phyloP scores from a whole-genome alignment of 2,888 invertebrate genomes.

The Agapostemon virescens region DNA sequence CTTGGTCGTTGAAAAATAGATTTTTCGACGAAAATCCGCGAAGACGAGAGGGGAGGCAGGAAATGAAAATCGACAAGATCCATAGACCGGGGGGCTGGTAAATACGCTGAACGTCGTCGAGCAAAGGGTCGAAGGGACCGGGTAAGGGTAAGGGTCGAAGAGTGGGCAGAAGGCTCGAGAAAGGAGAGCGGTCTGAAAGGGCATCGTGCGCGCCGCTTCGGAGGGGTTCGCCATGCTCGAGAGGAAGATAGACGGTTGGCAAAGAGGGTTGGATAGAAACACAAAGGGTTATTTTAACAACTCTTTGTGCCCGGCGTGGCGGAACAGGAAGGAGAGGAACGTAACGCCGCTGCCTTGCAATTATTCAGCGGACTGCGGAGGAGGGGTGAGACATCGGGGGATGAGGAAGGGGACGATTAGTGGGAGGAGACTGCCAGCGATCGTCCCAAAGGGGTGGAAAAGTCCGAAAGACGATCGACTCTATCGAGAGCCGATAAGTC shows the following conservation, averaged over 20 bases:
- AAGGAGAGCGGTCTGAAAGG: conserved; percentile 32
- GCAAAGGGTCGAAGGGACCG: conserved; percentile 60
- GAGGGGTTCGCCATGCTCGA: conserved; percentile 32
- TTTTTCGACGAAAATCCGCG: background rate
- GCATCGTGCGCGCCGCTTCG: conserved; percentile 40
- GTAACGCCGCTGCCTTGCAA: conserved; percentile 71
- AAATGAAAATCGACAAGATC: conserved; percentile 26
- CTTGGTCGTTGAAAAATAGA: background rate
- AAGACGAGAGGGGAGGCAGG: background rate
- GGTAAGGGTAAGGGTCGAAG: background rate
- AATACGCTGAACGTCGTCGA: conserved; percentile 65
- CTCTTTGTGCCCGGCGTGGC: conserved; percentile 69
- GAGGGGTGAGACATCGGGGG: conserved; percentile 30
- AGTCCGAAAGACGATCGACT: conserved; percentile 64
- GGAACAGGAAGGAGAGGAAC: conserved; percentile 65
- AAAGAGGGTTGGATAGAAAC: conserved; percentile 55
- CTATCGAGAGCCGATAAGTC: conserved; percentile 71
- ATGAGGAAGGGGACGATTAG: conserved; percentile 31
- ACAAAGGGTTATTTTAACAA: conserved; percentile 74
- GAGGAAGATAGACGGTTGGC: conserved; percentile 39
- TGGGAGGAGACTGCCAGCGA: conserved; percentile 36
- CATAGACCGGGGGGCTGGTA: conserved; percentile 37
- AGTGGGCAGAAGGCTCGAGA: conserved; percentile 32
- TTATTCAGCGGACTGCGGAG: conserved; percentile 71
- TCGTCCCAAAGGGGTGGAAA: conserved; percentile 23